A percentile compares a stretch with the other conserved stretches of the same genome.
Evolutionary conservation across 2,113 vertebrate species (phyloP).

Genomic region (Lonchura striata): DNA sequence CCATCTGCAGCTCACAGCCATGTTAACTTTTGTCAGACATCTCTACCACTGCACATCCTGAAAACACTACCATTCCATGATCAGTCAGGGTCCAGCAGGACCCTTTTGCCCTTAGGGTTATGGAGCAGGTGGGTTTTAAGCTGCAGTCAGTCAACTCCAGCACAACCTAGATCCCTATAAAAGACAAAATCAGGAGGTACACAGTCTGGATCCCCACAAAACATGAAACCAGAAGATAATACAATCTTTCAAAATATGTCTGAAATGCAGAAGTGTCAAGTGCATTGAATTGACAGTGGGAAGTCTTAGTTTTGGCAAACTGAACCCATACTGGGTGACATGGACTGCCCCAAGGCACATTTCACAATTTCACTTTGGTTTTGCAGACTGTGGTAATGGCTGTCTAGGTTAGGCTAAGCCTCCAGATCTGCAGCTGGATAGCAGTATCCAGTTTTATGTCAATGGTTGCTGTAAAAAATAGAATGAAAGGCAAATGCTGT

Average conservation of each 20-base stretch:
- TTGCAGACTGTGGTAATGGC: neutral
- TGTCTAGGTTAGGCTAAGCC: neutral
- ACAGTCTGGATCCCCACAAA: neutral
- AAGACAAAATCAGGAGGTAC: neutral
- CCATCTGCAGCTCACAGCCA: neutral
- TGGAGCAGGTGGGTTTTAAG: neutral
- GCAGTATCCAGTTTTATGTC: neutral
- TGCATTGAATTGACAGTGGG: neutral
- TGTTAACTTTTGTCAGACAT: neutral
- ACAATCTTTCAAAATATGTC: neutral
- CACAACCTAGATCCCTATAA: neutral
- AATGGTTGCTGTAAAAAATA: neutral
- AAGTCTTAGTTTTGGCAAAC: neutral
- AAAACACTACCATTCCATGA: neutral
- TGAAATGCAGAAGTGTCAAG: neutral
- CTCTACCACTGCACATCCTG: neutral
- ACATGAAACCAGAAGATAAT: neutral
- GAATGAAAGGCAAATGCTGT: neutral
- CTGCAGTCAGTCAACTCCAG: neutral
- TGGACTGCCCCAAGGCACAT: neutral
- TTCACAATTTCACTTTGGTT: neutral
- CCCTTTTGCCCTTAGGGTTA: accelerated
- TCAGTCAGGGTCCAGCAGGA: neutral
- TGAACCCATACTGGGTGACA: neutral
- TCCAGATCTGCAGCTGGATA: neutral